Conservation (phyloP, 2,113 vertebrate genomes). For the Reinhardtius hippoglossoides region DNA sequence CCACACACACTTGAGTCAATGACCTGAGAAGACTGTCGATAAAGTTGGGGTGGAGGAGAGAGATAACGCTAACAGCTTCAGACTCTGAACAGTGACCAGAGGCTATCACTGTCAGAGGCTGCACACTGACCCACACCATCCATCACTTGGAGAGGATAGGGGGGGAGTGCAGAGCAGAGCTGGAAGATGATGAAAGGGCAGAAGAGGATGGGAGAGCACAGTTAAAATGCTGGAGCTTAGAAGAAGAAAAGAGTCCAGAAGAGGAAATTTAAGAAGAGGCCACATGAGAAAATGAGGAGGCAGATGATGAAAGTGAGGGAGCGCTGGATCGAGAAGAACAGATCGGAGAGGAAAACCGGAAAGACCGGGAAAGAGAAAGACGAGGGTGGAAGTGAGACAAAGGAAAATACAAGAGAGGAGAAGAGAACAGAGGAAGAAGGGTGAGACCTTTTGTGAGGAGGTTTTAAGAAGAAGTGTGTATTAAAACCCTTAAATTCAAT, state of each 20-base stretch:
- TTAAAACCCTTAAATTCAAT: too few species aligned
- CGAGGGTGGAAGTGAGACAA: conserved; percentile 3
- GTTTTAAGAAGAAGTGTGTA: neutral
- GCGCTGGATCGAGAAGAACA: neutral
- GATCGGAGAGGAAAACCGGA: too few species aligned
- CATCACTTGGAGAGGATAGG: conserved; percentile 46
- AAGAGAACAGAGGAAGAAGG: neutral
- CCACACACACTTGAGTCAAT: conserved; percentile 33
- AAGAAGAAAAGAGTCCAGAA: conserved; percentile 8
- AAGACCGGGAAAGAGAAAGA: too few species aligned
- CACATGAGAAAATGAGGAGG: conserved; percentile 9
- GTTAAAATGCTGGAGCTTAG: conserved; percentile 3
- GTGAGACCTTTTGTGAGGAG: neutral
- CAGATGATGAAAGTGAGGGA: conserved; percentile 1
- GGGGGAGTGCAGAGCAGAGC: neutral
- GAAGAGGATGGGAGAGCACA: neutral
- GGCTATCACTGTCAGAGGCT: conserved; percentile 68
- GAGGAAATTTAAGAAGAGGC: conserved; percentile 33
- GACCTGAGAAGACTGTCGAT: conserved; percentile 48
- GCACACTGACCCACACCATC: conserved; percentile 60
- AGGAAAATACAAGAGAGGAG: conserved; percentile 6
- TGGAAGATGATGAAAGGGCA: conserved; percentile 16
- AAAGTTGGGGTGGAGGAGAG: conserved; percentile 34
- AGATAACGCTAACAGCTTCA: conserved; percentile 36
- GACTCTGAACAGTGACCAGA: conserved; percentile 65